Evolutionary conservation across 2,888 invertebrate species (phyloP).

Genomic region (Pseudococcus longispinus): DNA sequence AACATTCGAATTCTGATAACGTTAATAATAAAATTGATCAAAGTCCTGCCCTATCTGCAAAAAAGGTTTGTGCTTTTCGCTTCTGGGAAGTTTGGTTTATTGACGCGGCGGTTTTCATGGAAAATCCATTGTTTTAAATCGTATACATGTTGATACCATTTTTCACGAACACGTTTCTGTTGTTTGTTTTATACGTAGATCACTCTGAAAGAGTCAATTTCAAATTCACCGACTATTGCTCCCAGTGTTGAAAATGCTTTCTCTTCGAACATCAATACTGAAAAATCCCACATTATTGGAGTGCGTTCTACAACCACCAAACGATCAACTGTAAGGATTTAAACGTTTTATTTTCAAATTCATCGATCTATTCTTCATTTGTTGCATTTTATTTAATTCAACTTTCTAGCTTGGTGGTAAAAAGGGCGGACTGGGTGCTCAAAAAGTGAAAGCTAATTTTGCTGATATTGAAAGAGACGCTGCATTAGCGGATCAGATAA

Average conservation of each 20-base stretch:
- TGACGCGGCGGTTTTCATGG: background rate
- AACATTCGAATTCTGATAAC: constrained; percentile 65
- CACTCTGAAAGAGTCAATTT: constrained; percentile 20
- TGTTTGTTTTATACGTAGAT: constrained; percentile 5
- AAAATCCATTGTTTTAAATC: background rate
- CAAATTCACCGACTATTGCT: background rate
- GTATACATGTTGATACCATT: background rate
- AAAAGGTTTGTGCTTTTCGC: constrained; percentile 51
- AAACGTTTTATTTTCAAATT: background rate
- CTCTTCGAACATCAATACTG: constrained; percentile 2
- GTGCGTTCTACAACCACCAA: constrained; percentile 31
- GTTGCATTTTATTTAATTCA: constrained; percentile 54
- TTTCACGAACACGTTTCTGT: background rate
- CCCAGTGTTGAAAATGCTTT: constrained; percentile 57
- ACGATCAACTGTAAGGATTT: constrained; percentile 36
- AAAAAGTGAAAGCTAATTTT: constrained; percentile 92
- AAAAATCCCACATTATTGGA: constrained; percentile 51
- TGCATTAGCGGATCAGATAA: constrained; percentile 80
- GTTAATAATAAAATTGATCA: constrained; percentile 40
- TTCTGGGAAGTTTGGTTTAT: background rate
- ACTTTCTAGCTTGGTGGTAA: constrained; percentile 78
- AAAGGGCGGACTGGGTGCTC: constrained; percentile 91
- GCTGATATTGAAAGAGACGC: constrained; percentile 93
- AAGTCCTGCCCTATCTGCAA: constrained; percentile 1
- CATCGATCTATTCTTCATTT: background rate